Conservation (phyloP, 2,113 vertebrate species). For the Epinephelus cyanopodus region DNA sequence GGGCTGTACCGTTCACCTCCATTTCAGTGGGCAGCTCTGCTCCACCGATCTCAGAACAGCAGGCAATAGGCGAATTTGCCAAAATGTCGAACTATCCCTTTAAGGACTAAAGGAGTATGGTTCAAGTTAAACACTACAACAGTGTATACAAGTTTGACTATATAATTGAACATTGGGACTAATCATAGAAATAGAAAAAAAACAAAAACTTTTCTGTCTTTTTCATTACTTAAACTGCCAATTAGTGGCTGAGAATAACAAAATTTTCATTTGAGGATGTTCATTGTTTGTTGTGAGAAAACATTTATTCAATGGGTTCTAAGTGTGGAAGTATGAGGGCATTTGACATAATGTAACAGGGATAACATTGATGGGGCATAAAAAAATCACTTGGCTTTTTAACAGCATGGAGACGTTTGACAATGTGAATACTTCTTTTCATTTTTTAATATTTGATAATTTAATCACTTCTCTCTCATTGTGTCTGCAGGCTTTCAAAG, state of each 20-base stretch:
- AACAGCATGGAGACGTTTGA: not conserved
- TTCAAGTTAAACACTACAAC: not conserved
- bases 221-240: too few relatives aligned
- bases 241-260: not conserved
- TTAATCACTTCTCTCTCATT: not conserved
- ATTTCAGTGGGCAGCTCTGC: too few relatives aligned
- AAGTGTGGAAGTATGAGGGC: not conserved
- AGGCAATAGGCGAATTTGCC: too few relatives aligned
- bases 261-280: not conserved
- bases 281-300: not conserved
- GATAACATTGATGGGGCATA: not conserved
- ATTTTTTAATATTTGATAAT: not conserved
- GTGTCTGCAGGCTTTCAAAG: conserved; percentile 93
- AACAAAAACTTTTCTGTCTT: too few relatives aligned
- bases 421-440: not conserved
- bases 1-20: too few relatives aligned
- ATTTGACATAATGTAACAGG: not conserved
- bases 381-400: not conserved
- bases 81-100: too few relatives aligned
- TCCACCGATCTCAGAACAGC: too few relatives aligned
- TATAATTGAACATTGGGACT: not conserved
- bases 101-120: not conserved
- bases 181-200: not conserved
- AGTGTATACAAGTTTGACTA: not conserved
- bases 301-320: not conserved